Evolutionary conservation across 2,797 vertebrate genomes (phyloP).

Genomic region (Lerista edwardsae): DNA sequence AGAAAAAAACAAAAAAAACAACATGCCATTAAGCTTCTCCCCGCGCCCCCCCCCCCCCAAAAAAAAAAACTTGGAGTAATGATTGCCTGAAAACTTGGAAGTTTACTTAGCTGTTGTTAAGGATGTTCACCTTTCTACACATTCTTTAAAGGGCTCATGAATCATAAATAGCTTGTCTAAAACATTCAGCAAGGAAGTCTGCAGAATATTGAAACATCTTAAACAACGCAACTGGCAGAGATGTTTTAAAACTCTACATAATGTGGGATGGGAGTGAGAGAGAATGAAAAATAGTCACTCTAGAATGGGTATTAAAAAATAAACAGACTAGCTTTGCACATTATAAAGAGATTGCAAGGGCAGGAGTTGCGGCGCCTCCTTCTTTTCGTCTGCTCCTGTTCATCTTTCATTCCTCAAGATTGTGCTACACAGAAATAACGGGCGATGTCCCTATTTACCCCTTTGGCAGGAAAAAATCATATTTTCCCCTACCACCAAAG

Average conservation of each 20-base stretch:
- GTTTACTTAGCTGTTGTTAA: neutral
- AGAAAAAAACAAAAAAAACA: neutral
- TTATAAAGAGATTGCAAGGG: neutral
- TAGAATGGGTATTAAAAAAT: neutral
- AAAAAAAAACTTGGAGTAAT: neutral
- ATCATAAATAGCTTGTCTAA: neutral
- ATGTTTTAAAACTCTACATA: neutral
- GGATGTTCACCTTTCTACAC: constrained; percentile 17
- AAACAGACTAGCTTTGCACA: neutral
- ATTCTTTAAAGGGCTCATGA: constrained; percentile 23
- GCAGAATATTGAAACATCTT: neutral
- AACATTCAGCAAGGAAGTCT: neutral
- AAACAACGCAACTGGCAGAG: constrained; percentile 22
- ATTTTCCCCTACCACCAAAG: too few relatives aligned
- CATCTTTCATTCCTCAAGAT: too few relatives aligned
- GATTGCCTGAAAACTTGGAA: neutral
- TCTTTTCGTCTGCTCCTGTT: neutral
- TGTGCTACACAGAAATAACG: too few relatives aligned
- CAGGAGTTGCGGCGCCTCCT: too few relatives aligned
- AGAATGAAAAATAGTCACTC: neutral
- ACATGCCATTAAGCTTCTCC: fast-evolving
- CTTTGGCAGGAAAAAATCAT: too few relatives aligned
- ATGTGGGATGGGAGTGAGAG: neutral
- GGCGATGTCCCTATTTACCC: too few relatives aligned
- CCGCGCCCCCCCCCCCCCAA: too few relatives aligned